Evolutionary conservation across 1,140 invertebrate genomes (phyloP).

Genomic region (Drosophila burlai): DNA sequence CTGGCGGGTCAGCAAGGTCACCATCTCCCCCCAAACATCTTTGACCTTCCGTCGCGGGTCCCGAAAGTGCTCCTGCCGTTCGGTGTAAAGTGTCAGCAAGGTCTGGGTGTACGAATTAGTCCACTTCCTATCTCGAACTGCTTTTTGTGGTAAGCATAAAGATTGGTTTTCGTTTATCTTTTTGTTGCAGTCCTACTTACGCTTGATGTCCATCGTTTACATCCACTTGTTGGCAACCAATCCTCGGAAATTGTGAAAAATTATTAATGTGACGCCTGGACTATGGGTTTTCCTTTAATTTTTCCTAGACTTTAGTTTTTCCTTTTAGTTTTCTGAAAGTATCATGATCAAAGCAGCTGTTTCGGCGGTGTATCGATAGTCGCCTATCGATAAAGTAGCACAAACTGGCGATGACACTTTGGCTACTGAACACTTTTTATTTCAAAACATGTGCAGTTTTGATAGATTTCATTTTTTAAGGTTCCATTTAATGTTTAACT

Average conservation of each 20-base stretch:
- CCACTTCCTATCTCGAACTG: constrained; percentile 22
- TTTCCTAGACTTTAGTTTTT: neutral
- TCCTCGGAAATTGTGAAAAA: neutral
- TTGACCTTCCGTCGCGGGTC: constrained; percentile 22
- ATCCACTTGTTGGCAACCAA: neutral
- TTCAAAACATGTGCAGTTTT: neutral
- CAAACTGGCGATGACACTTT: constrained; percentile 4
- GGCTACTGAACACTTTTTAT: constrained; percentile 5
- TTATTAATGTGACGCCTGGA: neutral
- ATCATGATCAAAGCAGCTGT: constrained; percentile 36
- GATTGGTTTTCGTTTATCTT: neutral
- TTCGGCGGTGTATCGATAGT: constrained; percentile 10
- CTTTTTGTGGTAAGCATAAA: neutral
- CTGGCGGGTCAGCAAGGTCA: neutral
- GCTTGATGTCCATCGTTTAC: constrained; percentile 18
- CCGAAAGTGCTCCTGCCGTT: neutral
- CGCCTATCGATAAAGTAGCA: constrained; percentile 9
- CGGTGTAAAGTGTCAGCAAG: constrained; percentile 8
- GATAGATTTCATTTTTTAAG: too few relatives aligned
- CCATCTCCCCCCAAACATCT: constrained; percentile 26
- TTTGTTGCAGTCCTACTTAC: neutral
- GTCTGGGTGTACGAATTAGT: neutral
- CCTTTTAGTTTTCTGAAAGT: neutral
- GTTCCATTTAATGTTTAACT: too few relatives aligned
- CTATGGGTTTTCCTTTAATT: neutral